Evolutionary conservation across 2,113 vertebrate genomes (phyloP).

Genomic region (Grallaria varia): DNA sequence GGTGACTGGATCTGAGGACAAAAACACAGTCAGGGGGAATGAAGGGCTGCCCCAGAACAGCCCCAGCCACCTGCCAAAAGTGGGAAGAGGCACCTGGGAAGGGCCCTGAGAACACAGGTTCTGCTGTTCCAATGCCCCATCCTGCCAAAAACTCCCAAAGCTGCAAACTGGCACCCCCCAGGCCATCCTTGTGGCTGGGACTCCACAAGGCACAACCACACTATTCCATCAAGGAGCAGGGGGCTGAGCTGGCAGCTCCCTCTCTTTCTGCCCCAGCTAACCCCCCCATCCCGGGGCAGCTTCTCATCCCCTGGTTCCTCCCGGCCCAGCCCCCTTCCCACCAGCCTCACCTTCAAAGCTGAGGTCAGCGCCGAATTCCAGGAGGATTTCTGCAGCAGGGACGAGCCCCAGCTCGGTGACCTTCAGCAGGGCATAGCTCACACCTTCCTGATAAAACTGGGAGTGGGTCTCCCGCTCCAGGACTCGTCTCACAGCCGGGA

Average conservation of each 20-base stretch:
- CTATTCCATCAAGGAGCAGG: background rate
- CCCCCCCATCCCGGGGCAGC: too few species aligned
- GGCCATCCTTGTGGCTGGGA: background rate
- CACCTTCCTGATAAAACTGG: slow-evolving; percentile 83
- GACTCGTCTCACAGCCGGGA: slow-evolving; percentile 74
- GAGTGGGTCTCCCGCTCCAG: slow-evolving; percentile 86
- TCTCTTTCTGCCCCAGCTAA: background rate
- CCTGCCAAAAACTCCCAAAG: background rate
- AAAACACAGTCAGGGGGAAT: background rate
- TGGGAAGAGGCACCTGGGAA: background rate
- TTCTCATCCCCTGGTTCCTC: background rate
- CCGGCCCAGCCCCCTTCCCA: background rate
- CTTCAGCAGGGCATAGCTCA: slow-evolving; percentile 89
- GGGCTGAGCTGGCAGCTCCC: background rate
- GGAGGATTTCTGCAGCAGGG: slow-evolving; percentile 78
- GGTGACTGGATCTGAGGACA: slow-evolving; percentile 85
- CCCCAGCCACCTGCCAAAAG: background rate
- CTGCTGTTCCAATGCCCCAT: background rate
- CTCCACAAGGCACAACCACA: background rate
- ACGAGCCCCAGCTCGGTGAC: slow-evolving; percentile 83
- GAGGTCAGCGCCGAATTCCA: slow-evolving; percentile 84
- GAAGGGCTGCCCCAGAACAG: accelerated
- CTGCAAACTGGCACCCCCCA: background rate
- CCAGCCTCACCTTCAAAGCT: slow-evolving; percentile 84
- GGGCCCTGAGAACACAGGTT: background rate